These are phyloP conservation scores for Aphrophora alni DNA, from an alignment of 2,888 invertebrate genomes.

Conservation along the genomic window DNA sequence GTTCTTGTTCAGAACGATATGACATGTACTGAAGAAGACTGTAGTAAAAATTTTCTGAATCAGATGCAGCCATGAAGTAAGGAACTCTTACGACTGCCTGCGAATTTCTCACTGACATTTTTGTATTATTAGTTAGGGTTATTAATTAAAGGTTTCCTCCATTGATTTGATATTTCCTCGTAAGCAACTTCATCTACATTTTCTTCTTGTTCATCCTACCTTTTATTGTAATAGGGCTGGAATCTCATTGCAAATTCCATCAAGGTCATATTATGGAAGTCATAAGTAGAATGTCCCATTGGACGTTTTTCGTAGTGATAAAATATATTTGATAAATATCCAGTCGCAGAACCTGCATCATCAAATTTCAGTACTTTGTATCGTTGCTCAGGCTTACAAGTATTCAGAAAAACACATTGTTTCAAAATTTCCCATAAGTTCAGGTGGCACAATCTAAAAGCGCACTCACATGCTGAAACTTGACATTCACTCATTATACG, in stretches of 20 bases:
- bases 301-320: not conserved
- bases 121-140: not conserved
- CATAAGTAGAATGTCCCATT: not conserved
- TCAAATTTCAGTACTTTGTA: not conserved
- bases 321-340: too few species aligned
- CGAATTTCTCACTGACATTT: not conserved
- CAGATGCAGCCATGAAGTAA: constrained; percentile 51
- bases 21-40: constrained; percentile 52
- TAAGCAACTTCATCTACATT: not conserved
- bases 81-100: constrained; percentile 41
- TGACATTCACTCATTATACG: too few species aligned
- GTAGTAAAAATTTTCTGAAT: constrained; percentile 53
- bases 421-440: too few species aligned
- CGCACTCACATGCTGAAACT: too few species aligned
- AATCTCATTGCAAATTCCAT: constrained; percentile 16
- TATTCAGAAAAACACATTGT: too few species aligned
- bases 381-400: too few species aligned
- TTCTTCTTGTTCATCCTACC: constrained; percentile 29
- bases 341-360: not conserved
- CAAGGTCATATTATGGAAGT: not conserved
- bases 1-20: constrained; percentile 49
- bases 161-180: not conserved
- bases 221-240: constrained; percentile 25
- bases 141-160: not conserved
- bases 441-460: too few species aligned